These are phyloP conservation scores for Drosophila niveifrons DNA, from an alignment of 2,888 invertebrate genomes.

Conservation along the genomic window DNA sequence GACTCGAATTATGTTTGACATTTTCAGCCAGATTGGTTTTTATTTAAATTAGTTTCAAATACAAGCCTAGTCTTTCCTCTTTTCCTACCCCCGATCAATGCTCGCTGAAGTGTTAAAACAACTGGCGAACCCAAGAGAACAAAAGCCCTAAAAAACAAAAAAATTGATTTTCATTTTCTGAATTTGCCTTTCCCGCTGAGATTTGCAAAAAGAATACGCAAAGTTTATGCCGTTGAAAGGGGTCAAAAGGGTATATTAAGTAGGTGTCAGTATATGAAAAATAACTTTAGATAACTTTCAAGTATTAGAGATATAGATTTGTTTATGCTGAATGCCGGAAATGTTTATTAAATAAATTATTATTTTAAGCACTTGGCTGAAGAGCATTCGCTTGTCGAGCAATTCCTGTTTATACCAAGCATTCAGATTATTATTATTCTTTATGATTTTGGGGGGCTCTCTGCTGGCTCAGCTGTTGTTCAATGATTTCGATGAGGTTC, in stretches of 20 bases:
- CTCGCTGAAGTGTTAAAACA: constrained; percentile 72
- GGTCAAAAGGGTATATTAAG: constrained; percentile 28
- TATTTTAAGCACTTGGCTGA: background rate
- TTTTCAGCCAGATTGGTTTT: constrained; percentile 77
- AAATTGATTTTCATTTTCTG: constrained; percentile 53
- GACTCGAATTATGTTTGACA: constrained; percentile 66
- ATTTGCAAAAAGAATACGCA: constrained; percentile 38
- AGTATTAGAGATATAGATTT: background rate
- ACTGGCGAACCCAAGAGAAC: constrained; percentile 23
- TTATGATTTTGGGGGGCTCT: constrained; percentile 18
- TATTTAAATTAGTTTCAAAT: constrained; percentile 79
- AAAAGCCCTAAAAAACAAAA: constrained; percentile 20
- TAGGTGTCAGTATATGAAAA: constrained; percentile 4
- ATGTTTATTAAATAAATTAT: background rate
- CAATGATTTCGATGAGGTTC: constrained; percentile 46
- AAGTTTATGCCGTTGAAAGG: background rate
- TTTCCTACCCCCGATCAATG: constrained; percentile 18
- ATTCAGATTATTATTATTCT: constrained; percentile 26
- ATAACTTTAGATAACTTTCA: background rate
- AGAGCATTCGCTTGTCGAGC: constrained; percentile 31
- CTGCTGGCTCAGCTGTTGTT: constrained; percentile 61
- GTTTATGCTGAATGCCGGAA: background rate
- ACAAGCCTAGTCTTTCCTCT: constrained; percentile 43
- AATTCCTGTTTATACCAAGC: background rate
- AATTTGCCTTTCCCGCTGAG: constrained; percentile 37